Evolutionary conservation across 2,797 vertebrate genomes (phyloP), one percentile per base, ranked within the genome.

Genomic region (Neopelma chrysocephalum): DNA sequence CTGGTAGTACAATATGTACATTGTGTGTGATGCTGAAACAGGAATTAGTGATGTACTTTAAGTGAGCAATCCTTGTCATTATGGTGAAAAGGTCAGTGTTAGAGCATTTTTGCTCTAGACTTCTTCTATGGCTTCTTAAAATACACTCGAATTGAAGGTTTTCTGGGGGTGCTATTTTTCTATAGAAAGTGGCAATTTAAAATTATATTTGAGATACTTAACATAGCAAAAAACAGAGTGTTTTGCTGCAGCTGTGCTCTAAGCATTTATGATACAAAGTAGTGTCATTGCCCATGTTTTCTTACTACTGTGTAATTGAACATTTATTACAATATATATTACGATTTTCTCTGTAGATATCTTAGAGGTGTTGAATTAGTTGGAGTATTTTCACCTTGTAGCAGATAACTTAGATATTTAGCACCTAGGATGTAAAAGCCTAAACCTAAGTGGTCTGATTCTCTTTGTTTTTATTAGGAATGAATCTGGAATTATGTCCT

Each of bases 11-110:
- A 91, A 64, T 81, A 43, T 91, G 71, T 95, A 89, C 42, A 56
- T 82, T 95, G 50, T 83, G 53, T 91, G 60, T 86, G 73, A 69
- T 83, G 87, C 69, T 85, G 43, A 90, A 82, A 82, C 64, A 91
- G 84, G 85, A 94, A 91, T 56, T n/a, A 36, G 29, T 48, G 68
- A 95, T 94, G 68, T 79, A 45, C 69, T 91, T 78, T 76, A 73
- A 94, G 66, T 87, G 56, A 81, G 82, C 76, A 92, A 40, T 96
- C 47, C 51, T 57, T 90, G 80, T 94, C 64, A 73, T 93, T 95
- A 25, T 43, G 91, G 53, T 42, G 75, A 76, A 82, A 91, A 84
- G 34, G 29, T 88, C 68, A 54, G 1, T 47, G 40, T 90, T 76
- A 92, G 77, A 82, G 29, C 42, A 58, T 6, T 29, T n/a, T 54